Base-by-base conservation (phyloP, 1,140 invertebrate genomes). In the Lepidurus couesii region DNA sequence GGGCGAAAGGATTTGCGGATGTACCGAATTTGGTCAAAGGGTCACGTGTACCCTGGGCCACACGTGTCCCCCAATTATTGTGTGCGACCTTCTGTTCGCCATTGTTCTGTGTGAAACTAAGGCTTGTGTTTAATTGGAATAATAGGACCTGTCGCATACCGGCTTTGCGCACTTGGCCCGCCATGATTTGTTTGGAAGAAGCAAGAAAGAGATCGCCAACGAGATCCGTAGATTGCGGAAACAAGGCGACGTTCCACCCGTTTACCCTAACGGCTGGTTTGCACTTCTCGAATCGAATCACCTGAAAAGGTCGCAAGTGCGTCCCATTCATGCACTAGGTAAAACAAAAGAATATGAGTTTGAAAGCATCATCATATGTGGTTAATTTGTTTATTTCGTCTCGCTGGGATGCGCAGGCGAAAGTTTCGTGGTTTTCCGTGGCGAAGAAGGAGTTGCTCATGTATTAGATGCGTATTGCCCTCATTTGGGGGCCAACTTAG, bases 181-280 rank as follows among this genome's bases (percentile, higher is more conserved):
- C 7, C 24, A 74, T 43, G 78, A 79, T 26, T 45, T 44, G 9
- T 79, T 45, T 44, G 78, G 78, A 8, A 34, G 78, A 44, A 75
- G 10, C 9, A 79, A 79, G 74, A 16, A 26, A 13, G 73, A 74
- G 26, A 16, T 85, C 44, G 85, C 85, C 0, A 86, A 86, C 26
- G 81, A 83, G 45, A 84, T 87, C 0, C 85, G 87, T 78, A 83
- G 83, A 13, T 81, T 86, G 10, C 81, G 90, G 5, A 87, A 87
- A 78, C 83, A 89, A 24, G 91, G 88, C 0, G 88, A 90, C 75
- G 82, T 93, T 9, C 93, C 92, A 0, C 94, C 94, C 0, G 91
- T 93, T 1, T 96, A 90, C 85, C 95, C 95, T 0, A 96, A 97
- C 82, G 95, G 95, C 11, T 97, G 95, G 95, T 95, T 93, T 83